phyloP scores from a whole-genome alignment of 2,888 invertebrate species.

The Trichopria drosophilae region DNA sequence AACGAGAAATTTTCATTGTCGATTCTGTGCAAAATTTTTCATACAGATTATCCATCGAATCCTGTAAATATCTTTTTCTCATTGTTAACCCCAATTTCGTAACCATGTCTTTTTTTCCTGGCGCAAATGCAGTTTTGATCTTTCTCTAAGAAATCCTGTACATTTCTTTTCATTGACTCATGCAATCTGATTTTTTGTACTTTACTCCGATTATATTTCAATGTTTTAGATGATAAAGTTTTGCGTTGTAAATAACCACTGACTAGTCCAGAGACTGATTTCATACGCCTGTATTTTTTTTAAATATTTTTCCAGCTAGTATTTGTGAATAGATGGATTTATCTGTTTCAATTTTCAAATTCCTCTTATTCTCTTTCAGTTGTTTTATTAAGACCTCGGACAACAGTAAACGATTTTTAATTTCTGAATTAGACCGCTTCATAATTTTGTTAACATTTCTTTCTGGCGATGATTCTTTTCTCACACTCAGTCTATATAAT shows the following conservation, averaged over 20 bases:
- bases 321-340: conserved; percentile 18
- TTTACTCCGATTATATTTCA: conserved; percentile 6
- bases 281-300: conserved; percentile 10
- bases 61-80: too few relatives aligned
- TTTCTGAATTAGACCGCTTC: too few relatives aligned
- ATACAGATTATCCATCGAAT: too few relatives aligned
- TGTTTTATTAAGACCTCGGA: conserved; percentile 10
- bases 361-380: conserved; percentile 8
- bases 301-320: conserved; percentile 11
- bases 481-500: too few relatives aligned
- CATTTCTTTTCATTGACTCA: conserved; percentile 4
- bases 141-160: conserved; percentile 16
- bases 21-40: conserved; percentile 8
- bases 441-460: too few relatives aligned
- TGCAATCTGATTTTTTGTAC: conserved; percentile 11
- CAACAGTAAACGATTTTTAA: conserved; percentile 16
- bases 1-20: conserved; percentile 12
- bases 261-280: conserved; percentile 6
- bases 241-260: conserved; percentile 13
- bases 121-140: conserved; percentile 20
- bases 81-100: too few relatives aligned
- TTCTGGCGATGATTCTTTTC: too few relatives aligned
- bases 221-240: neutral
- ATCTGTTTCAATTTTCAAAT: conserved; percentile 8
- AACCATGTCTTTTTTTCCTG: conserved; percentile 17